Base-by-base conservation (phyloP, 2,888 invertebrate species). In the Seira ritae region DNA sequence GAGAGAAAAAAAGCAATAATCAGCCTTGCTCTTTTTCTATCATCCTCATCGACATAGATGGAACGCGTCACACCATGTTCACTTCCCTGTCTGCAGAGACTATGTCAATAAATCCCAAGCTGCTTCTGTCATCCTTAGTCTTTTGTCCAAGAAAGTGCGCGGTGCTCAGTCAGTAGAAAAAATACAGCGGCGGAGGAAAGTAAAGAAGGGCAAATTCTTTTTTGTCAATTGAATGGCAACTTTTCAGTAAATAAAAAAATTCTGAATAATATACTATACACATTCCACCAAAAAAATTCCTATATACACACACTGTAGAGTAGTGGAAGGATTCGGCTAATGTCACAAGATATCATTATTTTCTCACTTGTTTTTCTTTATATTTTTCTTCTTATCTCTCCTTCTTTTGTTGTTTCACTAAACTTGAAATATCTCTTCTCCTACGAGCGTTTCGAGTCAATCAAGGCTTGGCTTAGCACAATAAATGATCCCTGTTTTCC, bases 51-150 rank as follows among this genome's bases (percentile, higher is more conserved):
- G 74, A 74, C 80, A 50, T 3, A 50, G 50, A 80, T 74, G 74
- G 55, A 50, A 69, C 65, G 62, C 42, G 65, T 77, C 70, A 70
- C 62, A 74, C 31, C 66, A 73, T 15, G 68, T 42, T 62, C 70
- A 62, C 22, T 50, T 50, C 17, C 46, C 75, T 69, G 42, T 67
- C 74, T 67, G 66, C 66, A 66, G 68, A 73, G 80, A 69, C 75
- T 81, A 50, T 81, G 81, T 81, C 81, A 81, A 81, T 81, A 81
- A 81, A 81, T 81, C 81, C 81, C 81, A 81, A 81, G 81, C 75
- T 81, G 81, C 75, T 75, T 75, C 81, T 81, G 81, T 75, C 81
- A 81, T 80, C 80, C 75, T 75, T 50, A 50, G 70, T 69, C 68
- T 73, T 80, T 75, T 69, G 80, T 80, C 75, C 75, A 74, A 50